Evolutionary conservation across 2,797 vertebrate species (phyloP).

Genomic region (Eupleurogrammus muticus): DNA sequence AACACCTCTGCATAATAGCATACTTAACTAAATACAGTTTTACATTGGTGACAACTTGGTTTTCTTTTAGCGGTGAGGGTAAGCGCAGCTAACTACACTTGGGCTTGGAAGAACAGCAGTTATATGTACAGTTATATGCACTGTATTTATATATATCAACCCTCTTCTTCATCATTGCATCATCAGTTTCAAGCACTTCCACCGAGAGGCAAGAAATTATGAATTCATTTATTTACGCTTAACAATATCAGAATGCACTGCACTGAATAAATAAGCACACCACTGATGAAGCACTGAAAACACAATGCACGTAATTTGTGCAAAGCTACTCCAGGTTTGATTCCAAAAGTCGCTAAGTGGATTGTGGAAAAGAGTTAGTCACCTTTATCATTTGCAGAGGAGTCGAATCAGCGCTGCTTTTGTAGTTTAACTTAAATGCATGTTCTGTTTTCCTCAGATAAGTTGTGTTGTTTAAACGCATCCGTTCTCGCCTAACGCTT

Average conservation of each 20-base stretch:
- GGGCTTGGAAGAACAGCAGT: slow-evolving; percentile 61
- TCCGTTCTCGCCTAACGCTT: slow-evolving; percentile 80
- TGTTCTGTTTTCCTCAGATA: slow-evolving; percentile 89
- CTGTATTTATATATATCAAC: no score
- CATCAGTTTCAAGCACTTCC: slow-evolving; percentile 68
- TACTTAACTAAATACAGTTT: slow-evolving; percentile 72
- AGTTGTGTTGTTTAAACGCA: slow-evolving; percentile 89
- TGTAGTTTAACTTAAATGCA: slow-evolving; percentile 86
- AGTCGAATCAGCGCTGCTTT: slow-evolving; percentile 84
- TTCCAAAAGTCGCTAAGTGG: slow-evolving; percentile 84
- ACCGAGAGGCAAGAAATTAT: slow-evolving; percentile 69
- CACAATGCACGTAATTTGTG: slow-evolving; percentile 86
- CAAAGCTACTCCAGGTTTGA: slow-evolving; percentile 85
- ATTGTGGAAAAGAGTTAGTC: slow-evolving; percentile 83
- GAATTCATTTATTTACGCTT: slow-evolving; percentile 80
- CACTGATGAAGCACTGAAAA: slow-evolving; percentile 78
- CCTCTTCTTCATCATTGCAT: slow-evolving; percentile 74
- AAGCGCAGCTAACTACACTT: slow-evolving; percentile 40
- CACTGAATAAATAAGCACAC: slow-evolving; percentile 79
- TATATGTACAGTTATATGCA: slow-evolving; percentile 20
- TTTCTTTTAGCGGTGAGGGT: slow-evolving; percentile 42
- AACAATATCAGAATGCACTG: slow-evolving; percentile 76
- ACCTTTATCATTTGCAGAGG: slow-evolving; percentile 85
- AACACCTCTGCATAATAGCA: slow-evolving; percentile 76
- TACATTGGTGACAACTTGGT: slow-evolving; percentile 56